A percentile compares a stretch with the other conserved stretches of the same genome.
These are phyloP conservation scores for Cabera pusaria DNA, from an alignment of 2,888 invertebrate species.

Conservation along the genomic window DNA sequence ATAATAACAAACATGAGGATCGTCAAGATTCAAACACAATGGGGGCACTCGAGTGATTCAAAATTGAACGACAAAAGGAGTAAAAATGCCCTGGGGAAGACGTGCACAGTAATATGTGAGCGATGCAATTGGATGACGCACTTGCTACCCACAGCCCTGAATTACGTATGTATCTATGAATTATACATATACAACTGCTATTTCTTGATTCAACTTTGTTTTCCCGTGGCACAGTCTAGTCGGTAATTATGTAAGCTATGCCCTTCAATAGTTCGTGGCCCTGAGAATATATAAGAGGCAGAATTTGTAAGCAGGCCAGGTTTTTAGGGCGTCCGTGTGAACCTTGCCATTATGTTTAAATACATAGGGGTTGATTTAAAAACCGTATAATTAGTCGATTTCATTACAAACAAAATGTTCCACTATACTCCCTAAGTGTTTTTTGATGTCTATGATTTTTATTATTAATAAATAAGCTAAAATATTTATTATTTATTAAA, in stretches of 20 bases:
- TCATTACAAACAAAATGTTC: too few relatives aligned
- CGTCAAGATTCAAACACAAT: slow-evolving; percentile 39
- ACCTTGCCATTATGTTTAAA: slow-evolving; percentile 6
- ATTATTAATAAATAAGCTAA: too few relatives aligned
- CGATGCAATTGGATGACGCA: slow-evolving; percentile 22
- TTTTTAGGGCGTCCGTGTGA: slow-evolving; percentile 5
- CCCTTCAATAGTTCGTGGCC: slow-evolving; percentile 14
- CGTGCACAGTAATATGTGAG: slow-evolving; percentile 32
- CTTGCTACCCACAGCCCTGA: neutral
- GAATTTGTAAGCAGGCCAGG: slow-evolving; percentile 11
- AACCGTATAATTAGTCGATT: too few relatives aligned
- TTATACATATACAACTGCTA: neutral
- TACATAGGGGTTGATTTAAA: neutral
- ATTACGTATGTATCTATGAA: slow-evolving; percentile 6
- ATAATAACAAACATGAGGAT: slow-evolving; percentile 39
- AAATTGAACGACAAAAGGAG: slow-evolving; percentile 60
- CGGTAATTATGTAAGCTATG: slow-evolving; percentile 11
- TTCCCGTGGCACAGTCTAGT: slow-evolving; percentile 2
- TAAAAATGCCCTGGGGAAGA: slow-evolving; percentile 40
- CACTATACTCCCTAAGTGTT: too few relatives aligned
- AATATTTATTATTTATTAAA: too few relatives aligned
- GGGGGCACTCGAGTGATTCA: slow-evolving; percentile 40
- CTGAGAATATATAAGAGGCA: slow-evolving; percentile 11
- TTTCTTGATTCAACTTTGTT: neutral
- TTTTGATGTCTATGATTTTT: too few relatives aligned